Evolutionary conservation across 2,797 vertebrate species (phyloP).

Genomic region (Buphagus erythrorhynchus): DNA sequence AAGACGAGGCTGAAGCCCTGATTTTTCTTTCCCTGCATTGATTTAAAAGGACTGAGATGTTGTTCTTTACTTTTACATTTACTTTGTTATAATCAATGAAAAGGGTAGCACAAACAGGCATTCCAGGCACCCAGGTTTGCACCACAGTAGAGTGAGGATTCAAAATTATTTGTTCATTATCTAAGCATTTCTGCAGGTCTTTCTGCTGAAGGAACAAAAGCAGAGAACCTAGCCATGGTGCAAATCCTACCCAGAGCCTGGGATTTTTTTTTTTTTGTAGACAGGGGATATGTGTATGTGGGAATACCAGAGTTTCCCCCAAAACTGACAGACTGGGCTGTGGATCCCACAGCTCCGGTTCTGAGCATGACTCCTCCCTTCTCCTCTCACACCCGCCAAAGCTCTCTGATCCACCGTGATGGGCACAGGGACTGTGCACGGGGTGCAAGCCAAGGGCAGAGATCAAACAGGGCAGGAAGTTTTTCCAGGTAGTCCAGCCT

Average conservation of each 20-base stretch:
- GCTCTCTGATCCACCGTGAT: accelerated
- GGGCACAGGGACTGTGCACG: accelerated
- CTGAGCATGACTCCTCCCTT: neutral
- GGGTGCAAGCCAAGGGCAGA: neutral
- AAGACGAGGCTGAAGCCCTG: neutral
- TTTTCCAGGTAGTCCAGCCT: neutral
- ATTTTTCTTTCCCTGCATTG: neutral
- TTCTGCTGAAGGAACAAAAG: neutral
- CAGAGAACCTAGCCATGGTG: neutral
- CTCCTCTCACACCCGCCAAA: neutral
- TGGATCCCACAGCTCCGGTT: neutral
- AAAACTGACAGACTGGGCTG: accelerated
- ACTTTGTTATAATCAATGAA: neutral
- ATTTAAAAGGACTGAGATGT: neutral
- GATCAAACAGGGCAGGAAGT: neutral
- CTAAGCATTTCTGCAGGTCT: neutral
- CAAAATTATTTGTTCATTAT: neutral
- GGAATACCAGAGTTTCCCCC: neutral
- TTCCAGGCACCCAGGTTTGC: neutral
- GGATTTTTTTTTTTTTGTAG: neutral
- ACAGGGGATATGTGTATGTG: no score
- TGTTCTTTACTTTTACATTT: neutral
- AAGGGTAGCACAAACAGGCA: neutral
- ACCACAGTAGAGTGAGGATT: neutral
- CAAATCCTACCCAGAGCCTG: neutral